phyloP scores from a whole-genome alignment of 2,797 vertebrate species.

The Tenualosa ilisha region DNA sequence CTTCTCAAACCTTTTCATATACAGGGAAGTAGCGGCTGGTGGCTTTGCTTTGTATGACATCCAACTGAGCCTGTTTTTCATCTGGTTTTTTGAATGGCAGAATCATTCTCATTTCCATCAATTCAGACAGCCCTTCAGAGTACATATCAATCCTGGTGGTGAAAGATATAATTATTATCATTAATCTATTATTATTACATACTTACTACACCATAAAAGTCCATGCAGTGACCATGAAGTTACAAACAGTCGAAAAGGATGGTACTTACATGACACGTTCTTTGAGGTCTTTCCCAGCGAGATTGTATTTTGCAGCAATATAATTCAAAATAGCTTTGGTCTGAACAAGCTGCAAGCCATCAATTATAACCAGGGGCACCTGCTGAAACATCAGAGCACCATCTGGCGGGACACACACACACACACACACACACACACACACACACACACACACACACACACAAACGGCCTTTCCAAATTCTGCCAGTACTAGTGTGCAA shows the following conservation, averaged over 20 bases:
- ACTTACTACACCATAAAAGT: neutral
- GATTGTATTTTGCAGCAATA: constrained; percentile 75
- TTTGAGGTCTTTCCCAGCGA: constrained; percentile 73
- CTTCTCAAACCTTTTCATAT: constrained; percentile 80
- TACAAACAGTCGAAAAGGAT: neutral
- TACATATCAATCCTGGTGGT: constrained; percentile 85
- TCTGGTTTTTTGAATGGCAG: constrained; percentile 64
- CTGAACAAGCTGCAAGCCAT: constrained; percentile 79
- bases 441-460: constrained; percentile 14
- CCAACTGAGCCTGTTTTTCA: constrained; percentile 64
- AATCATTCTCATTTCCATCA: constrained; percentile 77
- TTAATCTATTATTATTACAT: neutral
- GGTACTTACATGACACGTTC: constrained; percentile 75
- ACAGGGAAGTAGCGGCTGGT: constrained; percentile 80
- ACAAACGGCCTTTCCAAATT: neutral
- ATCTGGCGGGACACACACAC: constrained; percentile 60
- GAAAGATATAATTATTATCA: neutral
- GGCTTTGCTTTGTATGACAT: constrained; percentile 74
- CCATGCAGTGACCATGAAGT: neutral
- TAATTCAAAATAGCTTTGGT: constrained; percentile 79
- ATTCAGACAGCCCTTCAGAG: constrained; percentile 78
- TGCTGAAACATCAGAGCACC: constrained; percentile 77
- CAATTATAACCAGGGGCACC: constrained; percentile 75
- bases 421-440: constrained; percentile 11
- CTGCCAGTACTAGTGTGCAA: too few species aligned